phyloP scores from a whole-genome alignment of 2,113 vertebrate genomes.

The Eurypyga helias region DNA sequence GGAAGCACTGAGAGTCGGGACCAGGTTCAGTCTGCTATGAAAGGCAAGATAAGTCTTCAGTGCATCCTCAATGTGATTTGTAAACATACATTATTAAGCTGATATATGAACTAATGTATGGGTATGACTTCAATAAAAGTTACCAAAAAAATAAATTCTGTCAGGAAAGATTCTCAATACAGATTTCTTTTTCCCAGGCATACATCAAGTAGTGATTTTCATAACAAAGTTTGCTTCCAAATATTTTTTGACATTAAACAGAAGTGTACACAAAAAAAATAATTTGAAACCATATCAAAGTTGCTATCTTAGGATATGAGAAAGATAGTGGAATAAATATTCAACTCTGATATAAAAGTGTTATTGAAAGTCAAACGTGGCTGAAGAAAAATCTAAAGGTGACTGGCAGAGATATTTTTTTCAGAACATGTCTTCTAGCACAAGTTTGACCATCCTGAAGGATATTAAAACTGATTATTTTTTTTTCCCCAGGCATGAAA shows the following conservation, averaged over 20 bases:
- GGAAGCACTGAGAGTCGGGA: not conserved
- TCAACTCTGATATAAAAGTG: not conserved
- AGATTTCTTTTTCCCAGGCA: not conserved
- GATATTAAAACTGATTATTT: not conserved
- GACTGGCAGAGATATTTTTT: not conserved
- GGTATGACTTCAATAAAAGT: not conserved
- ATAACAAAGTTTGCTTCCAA: not conserved
- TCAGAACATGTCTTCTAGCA: not conserved
- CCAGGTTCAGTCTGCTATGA: not conserved
- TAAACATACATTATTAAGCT: not conserved
- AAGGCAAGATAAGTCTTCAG: not conserved
- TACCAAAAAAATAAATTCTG: not conserved
- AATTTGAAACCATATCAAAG: not conserved
- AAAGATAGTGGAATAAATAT: not conserved
- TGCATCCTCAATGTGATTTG: not conserved
- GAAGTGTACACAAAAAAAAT: not conserved
- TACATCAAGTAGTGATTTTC: not conserved
- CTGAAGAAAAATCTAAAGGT: not conserved
- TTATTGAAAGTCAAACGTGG: not conserved
- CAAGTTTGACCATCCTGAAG: not conserved
- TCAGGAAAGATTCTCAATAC: not conserved
- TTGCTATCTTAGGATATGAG: not conserved
- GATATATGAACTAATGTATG: not conserved
- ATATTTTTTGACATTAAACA: not conserved
- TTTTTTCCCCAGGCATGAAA: not conserved